A percentile compares a stretch with the other conserved stretches of the same genome.
phyloP scores from a whole-genome alignment of 1,140 invertebrate genomes.

The Philopotamus ludificatus region DNA sequence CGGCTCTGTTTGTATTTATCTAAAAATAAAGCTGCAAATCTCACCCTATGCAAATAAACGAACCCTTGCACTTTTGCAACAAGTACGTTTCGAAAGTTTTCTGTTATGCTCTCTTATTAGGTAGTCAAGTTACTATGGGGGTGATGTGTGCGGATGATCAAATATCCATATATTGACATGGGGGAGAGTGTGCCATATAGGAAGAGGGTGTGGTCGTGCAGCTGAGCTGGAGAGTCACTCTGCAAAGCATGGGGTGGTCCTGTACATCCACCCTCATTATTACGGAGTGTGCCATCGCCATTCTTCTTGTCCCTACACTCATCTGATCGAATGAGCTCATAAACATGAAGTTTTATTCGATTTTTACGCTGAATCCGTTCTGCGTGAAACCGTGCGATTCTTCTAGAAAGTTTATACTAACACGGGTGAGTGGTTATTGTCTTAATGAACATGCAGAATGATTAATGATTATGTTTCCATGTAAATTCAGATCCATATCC shows the following conservation, averaged over 20 bases:
- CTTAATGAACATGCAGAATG: no score
- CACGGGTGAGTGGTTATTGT: no score
- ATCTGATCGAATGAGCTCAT: no score
- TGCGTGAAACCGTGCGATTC: no score
- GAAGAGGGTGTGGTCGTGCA: background rate
- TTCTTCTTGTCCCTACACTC: no score
- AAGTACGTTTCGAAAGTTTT: background rate
- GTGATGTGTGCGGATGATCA: background rate
- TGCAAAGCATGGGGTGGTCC: background rate
- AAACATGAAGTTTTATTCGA: no score
- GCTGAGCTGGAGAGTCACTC: background rate
- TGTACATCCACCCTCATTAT: background rate
- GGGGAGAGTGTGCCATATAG: background rate
- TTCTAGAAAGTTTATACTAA: no score
- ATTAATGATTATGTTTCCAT: no score
- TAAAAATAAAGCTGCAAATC: background rate
- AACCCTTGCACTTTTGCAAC: background rate
- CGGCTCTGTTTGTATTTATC: no score
- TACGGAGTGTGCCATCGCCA: background rate
- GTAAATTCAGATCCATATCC: no score
- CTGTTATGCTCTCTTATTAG: background rate
- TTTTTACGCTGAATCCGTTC: no score
- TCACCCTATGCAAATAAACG: background rate
- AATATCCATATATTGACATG: background rate
- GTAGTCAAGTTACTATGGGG: conserved; percentile 3